phyloP scores from a whole-genome alignment of 2,888 invertebrate genomes.

The Nowickia ferox region DNA sequence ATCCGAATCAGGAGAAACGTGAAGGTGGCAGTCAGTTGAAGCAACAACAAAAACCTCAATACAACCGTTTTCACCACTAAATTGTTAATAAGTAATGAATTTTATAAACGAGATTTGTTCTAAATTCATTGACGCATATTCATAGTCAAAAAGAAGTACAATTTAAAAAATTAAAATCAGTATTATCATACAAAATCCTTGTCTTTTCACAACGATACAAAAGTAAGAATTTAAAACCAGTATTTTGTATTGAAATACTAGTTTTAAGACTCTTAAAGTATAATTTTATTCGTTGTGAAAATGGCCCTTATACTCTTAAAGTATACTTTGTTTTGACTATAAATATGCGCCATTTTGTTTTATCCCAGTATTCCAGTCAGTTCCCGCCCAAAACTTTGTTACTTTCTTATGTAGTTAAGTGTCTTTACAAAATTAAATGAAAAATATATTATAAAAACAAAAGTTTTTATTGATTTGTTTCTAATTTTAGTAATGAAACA shows the following conservation, averaged over 20 bases:
- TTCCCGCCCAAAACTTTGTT: not conserved
- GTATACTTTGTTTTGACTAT: too few relatives aligned
- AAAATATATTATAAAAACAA: constrained; percentile 27
- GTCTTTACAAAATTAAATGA: constrained; percentile 15
- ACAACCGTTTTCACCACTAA: constrained; percentile 50
- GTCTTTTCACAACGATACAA: too few relatives aligned
- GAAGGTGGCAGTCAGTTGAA: constrained; percentile 69
- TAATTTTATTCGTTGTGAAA: too few relatives aligned
- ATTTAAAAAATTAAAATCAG: too few relatives aligned
- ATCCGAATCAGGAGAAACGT: constrained; percentile 79
- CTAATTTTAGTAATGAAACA: not conserved
- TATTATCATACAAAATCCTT: too few relatives aligned
- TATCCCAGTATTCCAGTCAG: not conserved
- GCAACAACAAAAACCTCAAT: constrained; percentile 40
- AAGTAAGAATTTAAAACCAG: too few relatives aligned
- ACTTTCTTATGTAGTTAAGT: constrained; percentile 15
- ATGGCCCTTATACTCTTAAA: too few relatives aligned
- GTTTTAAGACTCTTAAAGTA: too few relatives aligned
- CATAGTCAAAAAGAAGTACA: too few relatives aligned
- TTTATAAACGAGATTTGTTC: constrained; percentile 25
- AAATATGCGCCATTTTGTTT: constrained; percentile 14
- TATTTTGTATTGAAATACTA: too few relatives aligned
- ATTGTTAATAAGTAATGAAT: constrained; percentile 2
- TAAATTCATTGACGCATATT: constrained; percentile 25
- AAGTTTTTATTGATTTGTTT: not conserved